These are phyloP conservation scores for Esox niger DNA, from an alignment of 2,113 vertebrate species.

Conservation along the genomic window DNA sequence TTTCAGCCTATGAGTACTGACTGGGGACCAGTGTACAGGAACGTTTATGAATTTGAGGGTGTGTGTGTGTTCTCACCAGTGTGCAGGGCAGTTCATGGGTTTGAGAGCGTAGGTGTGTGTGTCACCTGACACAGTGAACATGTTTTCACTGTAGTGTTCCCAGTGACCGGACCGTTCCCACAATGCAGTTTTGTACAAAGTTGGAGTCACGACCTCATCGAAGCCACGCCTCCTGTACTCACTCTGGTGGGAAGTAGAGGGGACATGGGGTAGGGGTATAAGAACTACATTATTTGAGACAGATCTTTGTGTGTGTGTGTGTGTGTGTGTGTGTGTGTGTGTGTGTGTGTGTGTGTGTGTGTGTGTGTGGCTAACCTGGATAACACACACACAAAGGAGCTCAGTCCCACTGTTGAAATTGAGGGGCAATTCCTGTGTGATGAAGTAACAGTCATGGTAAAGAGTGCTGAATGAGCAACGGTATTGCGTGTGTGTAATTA, in stretches of 20 bases:
- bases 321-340: background rate
- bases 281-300: too few species aligned
- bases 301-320: too few species aligned
- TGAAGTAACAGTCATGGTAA: background rate
- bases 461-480: background rate
- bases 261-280: conserved; percentile 23
- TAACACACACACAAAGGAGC: too few species aligned
- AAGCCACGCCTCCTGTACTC: conserved; percentile 85
- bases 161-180: conserved; percentile 92
- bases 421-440: conserved; percentile 39
- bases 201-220: conserved; percentile 88
- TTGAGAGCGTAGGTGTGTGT: conserved; percentile 83
- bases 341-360: too few species aligned
- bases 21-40: background rate
- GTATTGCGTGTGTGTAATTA: background rate
- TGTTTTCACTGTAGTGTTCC: conserved; percentile 87
- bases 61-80: conserved; percentile 77
- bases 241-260: conserved; percentile 63
- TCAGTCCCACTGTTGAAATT: too few species aligned
- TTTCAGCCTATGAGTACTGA: background rate
- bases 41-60: background rate
- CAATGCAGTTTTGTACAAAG: conserved; percentile 79
- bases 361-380: too few species aligned
- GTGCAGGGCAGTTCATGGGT: conserved; percentile 95
- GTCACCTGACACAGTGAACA: conserved; percentile 80